phyloP scores from a whole-genome alignment of 1,140 invertebrate species.

The Eciton burchellii region DNA sequence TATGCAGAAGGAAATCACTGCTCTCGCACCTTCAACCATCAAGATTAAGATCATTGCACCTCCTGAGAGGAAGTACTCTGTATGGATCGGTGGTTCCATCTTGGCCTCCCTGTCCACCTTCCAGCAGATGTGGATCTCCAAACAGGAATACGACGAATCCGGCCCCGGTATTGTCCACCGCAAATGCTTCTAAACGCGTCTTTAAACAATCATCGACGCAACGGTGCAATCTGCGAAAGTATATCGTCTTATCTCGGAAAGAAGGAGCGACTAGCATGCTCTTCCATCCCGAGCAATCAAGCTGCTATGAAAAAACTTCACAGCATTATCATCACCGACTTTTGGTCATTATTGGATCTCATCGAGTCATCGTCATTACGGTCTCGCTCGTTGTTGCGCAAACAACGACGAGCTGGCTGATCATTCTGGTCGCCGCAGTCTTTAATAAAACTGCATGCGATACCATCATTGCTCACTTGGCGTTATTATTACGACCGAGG shows the following conservation, averaged over 20 bases:
- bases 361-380: constrained; percentile 51
- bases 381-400: constrained; percentile 20
- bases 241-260: constrained; percentile 14
- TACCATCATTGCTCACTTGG: constrained; percentile 56
- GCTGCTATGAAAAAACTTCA: constrained; percentile 56
- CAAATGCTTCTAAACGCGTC: constrained; percentile 92
- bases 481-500: constrained; percentile 60
- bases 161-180: constrained; percentile 94
- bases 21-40: constrained; percentile 92
- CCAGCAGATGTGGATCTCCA: constrained; percentile 97
- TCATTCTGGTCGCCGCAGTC: constrained; percentile 3
- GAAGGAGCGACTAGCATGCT: background rate
- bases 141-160: constrained; percentile 95
- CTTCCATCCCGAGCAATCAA: constrained; percentile 35
- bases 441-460: background rate
- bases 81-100: constrained; percentile 96
- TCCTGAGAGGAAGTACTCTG: constrained; percentile 96
- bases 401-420: constrained; percentile 34
- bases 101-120: constrained; percentile 93
- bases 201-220: constrained; percentile 75
- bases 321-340: constrained; percentile 47
- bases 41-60: constrained; percentile 98
- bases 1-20: constrained; percentile 94
- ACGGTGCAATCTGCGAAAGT: constrained; percentile 44
- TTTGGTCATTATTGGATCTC: constrained; percentile 64